phyloP scores from a whole-genome alignment of 2,888 invertebrate genomes.

The Choreutis nemorana region DNA sequence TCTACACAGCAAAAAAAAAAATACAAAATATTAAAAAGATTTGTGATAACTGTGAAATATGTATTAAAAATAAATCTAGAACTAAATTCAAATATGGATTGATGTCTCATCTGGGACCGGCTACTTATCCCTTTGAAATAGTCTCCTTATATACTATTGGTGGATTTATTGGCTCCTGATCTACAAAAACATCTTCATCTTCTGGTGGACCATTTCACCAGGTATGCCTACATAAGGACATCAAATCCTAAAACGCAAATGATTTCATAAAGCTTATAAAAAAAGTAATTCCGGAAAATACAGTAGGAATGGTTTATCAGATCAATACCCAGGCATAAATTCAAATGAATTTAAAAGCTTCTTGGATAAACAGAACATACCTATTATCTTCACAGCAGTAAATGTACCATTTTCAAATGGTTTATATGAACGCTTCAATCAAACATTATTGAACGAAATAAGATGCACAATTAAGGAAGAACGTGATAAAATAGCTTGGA shows the following conservation, averaged over 20 bases:
- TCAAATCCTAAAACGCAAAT: too few relatives aligned
- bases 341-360: constrained; percentile 11
- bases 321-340: constrained; percentile 14
- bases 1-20: constrained; percentile 13
- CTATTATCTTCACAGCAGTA: too few relatives aligned
- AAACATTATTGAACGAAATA: too few relatives aligned
- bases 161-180: constrained; percentile 14
- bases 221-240: constrained; percentile 16
- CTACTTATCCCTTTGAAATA: constrained; percentile 13
- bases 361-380: too few relatives aligned
- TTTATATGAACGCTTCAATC: too few relatives aligned
- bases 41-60: constrained; percentile 6
- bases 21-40: neutral
- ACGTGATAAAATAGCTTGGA: constrained; percentile 19
- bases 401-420: too few relatives aligned
- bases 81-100: constrained; percentile 12
- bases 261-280: too few relatives aligned
- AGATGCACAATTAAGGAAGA: too few relatives aligned
- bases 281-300: too few relatives aligned
- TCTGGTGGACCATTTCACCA: too few relatives aligned
- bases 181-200: constrained; percentile 16
- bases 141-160: constrained; percentile 15
- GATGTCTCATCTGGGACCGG: constrained; percentile 16
- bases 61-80: constrained; percentile 13
- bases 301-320: too few relatives aligned